These are phyloP conservation scores for Bergia puertoricense DNA, from an alignment of 92 coral and sea anemone genomes.

Conservation along the genomic window DNA sequence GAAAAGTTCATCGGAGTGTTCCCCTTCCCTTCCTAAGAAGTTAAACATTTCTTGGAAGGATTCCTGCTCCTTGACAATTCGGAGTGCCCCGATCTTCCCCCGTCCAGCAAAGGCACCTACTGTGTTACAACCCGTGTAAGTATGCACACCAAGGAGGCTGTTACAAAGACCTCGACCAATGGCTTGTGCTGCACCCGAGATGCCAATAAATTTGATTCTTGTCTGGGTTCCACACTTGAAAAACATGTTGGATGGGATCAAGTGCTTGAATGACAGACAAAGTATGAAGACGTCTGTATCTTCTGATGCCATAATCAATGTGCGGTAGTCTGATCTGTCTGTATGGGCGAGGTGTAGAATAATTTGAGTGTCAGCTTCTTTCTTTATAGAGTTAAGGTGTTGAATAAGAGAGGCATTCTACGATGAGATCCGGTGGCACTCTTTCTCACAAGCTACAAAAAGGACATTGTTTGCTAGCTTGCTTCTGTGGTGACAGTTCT, in stretches of 20 bases:
- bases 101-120: slow-evolving; percentile 69
- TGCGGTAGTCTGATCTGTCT: slow-evolving; percentile 41
- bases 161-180: slow-evolving; percentile 53
- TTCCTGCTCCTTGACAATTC: slow-evolving; percentile 41
- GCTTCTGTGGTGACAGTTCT: not conserved
- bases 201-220: slow-evolving; percentile 48
- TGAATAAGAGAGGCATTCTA: slow-evolving; percentile 11
- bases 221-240: slow-evolving; percentile 60
- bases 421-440: slow-evolving; percentile 51
- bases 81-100: slow-evolving; percentile 50
- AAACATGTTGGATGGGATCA: slow-evolving; percentile 41
- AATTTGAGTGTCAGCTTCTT: slow-evolving; percentile 62
- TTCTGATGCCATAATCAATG: slow-evolving; percentile 52
- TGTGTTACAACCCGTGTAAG: slow-evolving; percentile 68
- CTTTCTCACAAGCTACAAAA: slow-evolving; percentile 46
- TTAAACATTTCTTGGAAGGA: slow-evolving; percentile 49
- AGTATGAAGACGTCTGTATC: slow-evolving; percentile 53
- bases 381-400: slow-evolving; percentile 55
- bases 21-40: slow-evolving; percentile 39
- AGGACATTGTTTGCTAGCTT: slow-evolving; percentile 47
- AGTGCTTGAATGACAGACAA: slow-evolving; percentile 37
- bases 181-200: slow-evolving; percentile 53
- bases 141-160: slow-evolving; percentile 66
- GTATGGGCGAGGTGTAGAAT: slow-evolving; percentile 49
- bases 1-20: slow-evolving; percentile 42